A percentile compares a stretch with the other conserved stretches of the same genome.
These are phyloP conservation scores for Heliconius charithonia DNA, from an alignment of 2,888 invertebrate genomes.

Conservation along the genomic window DNA sequence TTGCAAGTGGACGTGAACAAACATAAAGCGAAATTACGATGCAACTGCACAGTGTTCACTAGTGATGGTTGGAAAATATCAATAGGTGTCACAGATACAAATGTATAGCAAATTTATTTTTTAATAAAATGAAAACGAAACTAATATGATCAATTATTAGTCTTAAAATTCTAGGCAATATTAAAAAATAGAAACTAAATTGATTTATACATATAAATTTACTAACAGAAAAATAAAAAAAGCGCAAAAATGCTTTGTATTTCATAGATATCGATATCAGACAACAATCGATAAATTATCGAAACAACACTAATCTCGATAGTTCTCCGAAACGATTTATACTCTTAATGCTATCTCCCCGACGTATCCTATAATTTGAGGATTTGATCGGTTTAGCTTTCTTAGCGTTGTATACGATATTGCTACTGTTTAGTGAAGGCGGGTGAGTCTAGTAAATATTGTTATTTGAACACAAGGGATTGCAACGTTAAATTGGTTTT, in stretches of 20 bases:
- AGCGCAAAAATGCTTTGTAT: too few relatives aligned
- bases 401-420: conserved; percentile 40
- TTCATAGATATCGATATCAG: not conserved
- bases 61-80: conserved; percentile 1
- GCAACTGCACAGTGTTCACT: conserved; percentile 10
- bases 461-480: conserved; percentile 37
- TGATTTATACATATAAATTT: too few relatives aligned
- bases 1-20: conserved; percentile 53
- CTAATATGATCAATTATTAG: too few relatives aligned
- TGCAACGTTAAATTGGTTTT: conserved; percentile 18
- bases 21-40: conserved; percentile 52
- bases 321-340: conserved; percentile 46
- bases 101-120: too few relatives aligned
- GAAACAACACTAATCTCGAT: conserved; percentile 5
- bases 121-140: too few relatives aligned
- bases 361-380: conserved; percentile 49
- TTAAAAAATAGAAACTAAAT: too few relatives aligned
- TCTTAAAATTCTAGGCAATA: too few relatives aligned
- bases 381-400: conserved; percentile 44
- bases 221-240: not conserved
- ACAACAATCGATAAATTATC: not conserved
- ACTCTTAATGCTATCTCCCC: conserved; percentile 44
- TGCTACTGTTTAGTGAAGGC: conserved; percentile 44
- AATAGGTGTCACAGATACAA: not conserved
- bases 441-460: conserved; percentile 38